Evolutionary conservation across 1,140 invertebrate genomes (phyloP), one percentile per base, ranked within the genome.

Genomic region (Aphaenogaster floridana): DNA sequence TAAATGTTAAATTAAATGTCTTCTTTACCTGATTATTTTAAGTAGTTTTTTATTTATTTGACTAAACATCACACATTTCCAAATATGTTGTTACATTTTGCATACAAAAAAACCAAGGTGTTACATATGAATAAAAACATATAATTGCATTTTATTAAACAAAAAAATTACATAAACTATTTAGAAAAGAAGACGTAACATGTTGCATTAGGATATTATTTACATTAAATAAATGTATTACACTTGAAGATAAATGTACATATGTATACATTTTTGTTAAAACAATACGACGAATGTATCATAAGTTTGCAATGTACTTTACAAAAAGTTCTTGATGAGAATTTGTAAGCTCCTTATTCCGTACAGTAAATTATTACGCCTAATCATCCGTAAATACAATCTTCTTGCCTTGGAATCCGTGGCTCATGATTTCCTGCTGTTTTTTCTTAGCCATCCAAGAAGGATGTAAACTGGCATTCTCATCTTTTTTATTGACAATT

Each of bases 401-500:
- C 74, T 94, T 95, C 64, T 94, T 94, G 13, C 94, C 94, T 89
- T 94, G 93, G 86, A 95, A 94, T 42, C 92, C 92, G 90, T 92
- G 76, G 42, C 93, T 94, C 74, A 94, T 57, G 13, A 91, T 81
- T 28, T 94, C 91, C 17, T 93, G 93, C 69, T 94, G 88, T 66
- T 95, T 95, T 74, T 89, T 95, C 50, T 92, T 94, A 13, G 95
- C 95, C 76, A 91, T 91, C 95, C 95, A 96, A 6, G 95, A 96
- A 28, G 95, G 95, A 95, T 96, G 95, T n/a, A 96, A 79, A 83
- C 90, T 76, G 57, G 90, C 76, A 50, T 89, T 69, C 21, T 72
- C 63, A 11, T 87, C 76, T 7, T 57, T 57, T n/a, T 42, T 72
- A 13, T 36, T 50, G 13, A 28, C 8, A 15, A 28, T 50, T 9